Evolutionary conservation across 2,888 invertebrate genomes (phyloP).

Genomic region (Drosophila setosimentum): DNA sequence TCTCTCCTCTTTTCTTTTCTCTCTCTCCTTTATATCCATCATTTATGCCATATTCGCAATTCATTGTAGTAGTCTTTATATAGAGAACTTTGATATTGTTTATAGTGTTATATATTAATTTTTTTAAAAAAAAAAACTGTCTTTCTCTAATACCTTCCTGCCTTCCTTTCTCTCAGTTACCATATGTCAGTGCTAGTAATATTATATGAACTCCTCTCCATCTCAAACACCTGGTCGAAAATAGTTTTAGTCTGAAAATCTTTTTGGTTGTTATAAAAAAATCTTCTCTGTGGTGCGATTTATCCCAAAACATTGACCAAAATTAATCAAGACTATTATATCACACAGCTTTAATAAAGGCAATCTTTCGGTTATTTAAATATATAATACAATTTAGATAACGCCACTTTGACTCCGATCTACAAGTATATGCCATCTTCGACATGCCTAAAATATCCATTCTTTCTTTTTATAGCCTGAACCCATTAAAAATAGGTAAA

Average conservation of each 20-base stretch:
- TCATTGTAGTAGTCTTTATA: not conserved
- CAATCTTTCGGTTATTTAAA: not conserved
- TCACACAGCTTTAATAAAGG: not conserved
- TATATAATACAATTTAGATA: not conserved
- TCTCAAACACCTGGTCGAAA: too few relatives aligned
- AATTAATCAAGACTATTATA: not conserved
- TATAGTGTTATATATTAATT: not conserved
- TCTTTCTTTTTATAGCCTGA: too few relatives aligned
- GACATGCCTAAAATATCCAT: not conserved
- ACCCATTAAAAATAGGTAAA: too few relatives aligned
- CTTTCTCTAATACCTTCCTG: too few relatives aligned
- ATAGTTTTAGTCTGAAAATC: too few relatives aligned
- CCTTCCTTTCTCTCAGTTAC: too few relatives aligned
- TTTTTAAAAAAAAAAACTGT: not conserved
- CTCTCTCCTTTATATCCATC: not conserved
- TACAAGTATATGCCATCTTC: not conserved
- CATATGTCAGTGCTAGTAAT: too few relatives aligned
- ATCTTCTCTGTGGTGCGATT: too few relatives aligned
- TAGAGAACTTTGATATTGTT: not conserved
- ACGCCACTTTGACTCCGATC: not conserved
- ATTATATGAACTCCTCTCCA: too few relatives aligned
- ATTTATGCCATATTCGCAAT: not conserved
- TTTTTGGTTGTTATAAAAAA: too few relatives aligned
- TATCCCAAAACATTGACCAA: not conserved
- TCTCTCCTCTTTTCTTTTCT: fast-evolving